Evolutionary conservation across 2,888 invertebrate genomes (phyloP).

Genomic region (Hipparchia sbordonii): DNA sequence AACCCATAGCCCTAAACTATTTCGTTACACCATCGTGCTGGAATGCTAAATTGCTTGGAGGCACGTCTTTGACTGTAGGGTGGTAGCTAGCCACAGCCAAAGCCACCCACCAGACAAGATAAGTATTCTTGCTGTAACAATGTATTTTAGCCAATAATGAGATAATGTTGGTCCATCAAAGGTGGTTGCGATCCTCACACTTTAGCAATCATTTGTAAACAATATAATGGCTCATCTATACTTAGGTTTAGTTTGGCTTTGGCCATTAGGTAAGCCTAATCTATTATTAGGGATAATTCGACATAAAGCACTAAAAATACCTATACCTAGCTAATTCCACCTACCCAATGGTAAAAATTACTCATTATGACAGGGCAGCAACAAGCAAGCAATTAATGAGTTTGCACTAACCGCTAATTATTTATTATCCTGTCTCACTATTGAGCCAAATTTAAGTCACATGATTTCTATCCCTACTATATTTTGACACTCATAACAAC

Average conservation of each 20-base stretch:
- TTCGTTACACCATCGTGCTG: no score
- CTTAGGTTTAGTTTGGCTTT: background rate
- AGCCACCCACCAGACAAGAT: no score
- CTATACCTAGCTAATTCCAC: background rate
- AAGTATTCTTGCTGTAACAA: no score
- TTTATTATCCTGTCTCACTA: constrained; percentile 4
- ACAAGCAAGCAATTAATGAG: constrained; percentile 11
- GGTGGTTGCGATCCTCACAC: no score
- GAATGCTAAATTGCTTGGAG: no score
- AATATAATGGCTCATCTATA: background rate
- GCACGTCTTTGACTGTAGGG: no score
- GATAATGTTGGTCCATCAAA: no score
- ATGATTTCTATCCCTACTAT: background rate
- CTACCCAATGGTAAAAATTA: background rate
- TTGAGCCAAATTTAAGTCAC: constrained; percentile 13
- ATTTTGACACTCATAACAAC: no score
- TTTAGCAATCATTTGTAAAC: no score
- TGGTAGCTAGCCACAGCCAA: no score
- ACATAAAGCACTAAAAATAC: background rate
- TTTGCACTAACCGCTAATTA: constrained; percentile 4
- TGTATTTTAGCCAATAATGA: no score
- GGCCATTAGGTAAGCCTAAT: background rate
- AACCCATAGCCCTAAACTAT: no score
- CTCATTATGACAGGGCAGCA: constrained; percentile 4
- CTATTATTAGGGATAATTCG: background rate